Evolutionary conservation across 1,140 invertebrate species (phyloP).

Genomic region (Aradophagus sp.): DNA sequence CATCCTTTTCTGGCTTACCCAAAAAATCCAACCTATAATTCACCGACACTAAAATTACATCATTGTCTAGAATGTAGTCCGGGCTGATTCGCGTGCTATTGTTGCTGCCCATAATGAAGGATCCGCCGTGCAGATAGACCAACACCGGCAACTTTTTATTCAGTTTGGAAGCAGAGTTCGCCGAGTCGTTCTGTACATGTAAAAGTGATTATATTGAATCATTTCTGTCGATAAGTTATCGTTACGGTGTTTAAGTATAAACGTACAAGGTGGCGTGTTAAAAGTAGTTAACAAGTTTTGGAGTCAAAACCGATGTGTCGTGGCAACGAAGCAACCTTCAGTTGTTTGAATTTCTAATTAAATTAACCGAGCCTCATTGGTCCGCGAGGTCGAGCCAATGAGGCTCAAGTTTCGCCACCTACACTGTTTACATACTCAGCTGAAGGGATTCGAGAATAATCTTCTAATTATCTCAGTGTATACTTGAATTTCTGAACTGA

Average conservation of each 20-base stretch:
- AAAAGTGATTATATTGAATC: slow-evolving; percentile 1
- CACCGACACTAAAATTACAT: slow-evolving; percentile 79
- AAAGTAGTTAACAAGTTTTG: too few species aligned
- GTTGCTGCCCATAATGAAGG: slow-evolving; percentile 72
- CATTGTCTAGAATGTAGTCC: slow-evolving; percentile 73
- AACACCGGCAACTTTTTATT: slow-evolving; percentile 72
- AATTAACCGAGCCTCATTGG: slow-evolving; percentile 45
- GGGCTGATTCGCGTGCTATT: slow-evolving; percentile 68
- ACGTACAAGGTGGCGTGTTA: not conserved
- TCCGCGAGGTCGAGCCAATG: slow-evolving; percentile 59
- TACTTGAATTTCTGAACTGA: slow-evolving; percentile 43
- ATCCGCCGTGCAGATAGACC: slow-evolving; percentile 76
- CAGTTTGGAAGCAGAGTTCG: slow-evolving; percentile 5
- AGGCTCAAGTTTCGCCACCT: slow-evolving; percentile 43
- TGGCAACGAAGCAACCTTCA: too few species aligned
- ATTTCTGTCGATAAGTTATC: too few species aligned
- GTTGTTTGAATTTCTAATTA: slow-evolving; percentile 57
- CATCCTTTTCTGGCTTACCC: slow-evolving; percentile 74
- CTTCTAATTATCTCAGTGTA: slow-evolving; percentile 50
- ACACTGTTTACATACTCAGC: slow-evolving; percentile 47
- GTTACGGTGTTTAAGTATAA: not conserved
- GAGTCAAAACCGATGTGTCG: too few species aligned
- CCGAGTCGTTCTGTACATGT: slow-evolving; percentile 25
- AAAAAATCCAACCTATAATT: slow-evolving; percentile 81
- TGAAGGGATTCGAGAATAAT: slow-evolving; percentile 45